phyloP scores from a whole-genome alignment of 1,140 invertebrate genomes.

The Brachionus calyciflorus region DNA sequence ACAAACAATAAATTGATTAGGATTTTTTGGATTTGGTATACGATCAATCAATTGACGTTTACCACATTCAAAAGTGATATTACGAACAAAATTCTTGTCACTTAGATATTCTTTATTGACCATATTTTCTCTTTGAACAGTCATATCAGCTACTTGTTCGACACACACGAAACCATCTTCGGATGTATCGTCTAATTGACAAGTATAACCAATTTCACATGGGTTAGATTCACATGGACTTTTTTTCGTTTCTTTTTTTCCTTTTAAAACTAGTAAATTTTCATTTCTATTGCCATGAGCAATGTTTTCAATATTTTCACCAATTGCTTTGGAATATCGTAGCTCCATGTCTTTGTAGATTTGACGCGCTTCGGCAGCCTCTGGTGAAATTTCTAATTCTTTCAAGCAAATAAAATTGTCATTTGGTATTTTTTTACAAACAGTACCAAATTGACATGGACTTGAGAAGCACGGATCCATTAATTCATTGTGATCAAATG shows the following conservation, averaged over 20 bases:
- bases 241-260: not conserved
- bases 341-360: conserved; percentile 6
- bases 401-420: conserved; percentile 13
- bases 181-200: not conserved
- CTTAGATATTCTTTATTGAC: not conserved
- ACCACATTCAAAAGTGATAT: not conserved
- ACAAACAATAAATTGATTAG: conserved; percentile 31
- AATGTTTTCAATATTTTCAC: not conserved
- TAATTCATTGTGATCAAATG: not conserved
- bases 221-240: not conserved
- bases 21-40: conserved; percentile 15
- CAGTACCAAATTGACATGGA: conserved; percentile 31
- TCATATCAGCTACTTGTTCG: not conserved
- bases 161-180: not conserved
- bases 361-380: not conserved
- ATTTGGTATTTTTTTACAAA: conserved; percentile 6
- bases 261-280: not conserved
- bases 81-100: conserved; percentile 1
- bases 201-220: not conserved
- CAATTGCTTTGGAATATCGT: not conserved
- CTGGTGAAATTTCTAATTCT: not conserved
- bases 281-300: not conserved
- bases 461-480: conserved; percentile 14
- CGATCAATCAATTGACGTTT: not conserved
- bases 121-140: not conserved